phyloP scores from a whole-genome alignment of 2,113 vertebrate genomes.

The Charina bottae region DNA sequence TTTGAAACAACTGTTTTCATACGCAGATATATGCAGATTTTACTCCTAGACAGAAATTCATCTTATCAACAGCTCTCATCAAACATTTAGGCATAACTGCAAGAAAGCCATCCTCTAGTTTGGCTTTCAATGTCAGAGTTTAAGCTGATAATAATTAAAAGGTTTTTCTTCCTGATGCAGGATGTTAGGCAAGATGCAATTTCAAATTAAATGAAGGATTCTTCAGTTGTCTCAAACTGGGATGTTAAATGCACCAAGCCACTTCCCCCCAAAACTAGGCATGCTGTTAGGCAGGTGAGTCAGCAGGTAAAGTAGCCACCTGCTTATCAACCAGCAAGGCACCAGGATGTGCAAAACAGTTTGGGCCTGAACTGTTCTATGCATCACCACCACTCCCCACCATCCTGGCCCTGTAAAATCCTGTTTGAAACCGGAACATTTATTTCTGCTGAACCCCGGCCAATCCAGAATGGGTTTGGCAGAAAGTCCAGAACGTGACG shows the following conservation, averaged over 20 bases:
- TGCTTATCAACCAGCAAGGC: neutral
- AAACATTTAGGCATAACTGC: neutral
- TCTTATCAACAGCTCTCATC: neutral
- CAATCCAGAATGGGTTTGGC: neutral
- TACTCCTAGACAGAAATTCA: neutral
- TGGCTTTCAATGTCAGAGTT: neutral
- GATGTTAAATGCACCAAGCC: rapidly evolving
- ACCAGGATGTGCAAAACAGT: neutral
- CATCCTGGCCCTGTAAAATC: neutral
- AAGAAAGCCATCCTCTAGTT: neutral
- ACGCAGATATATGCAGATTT: neutral
- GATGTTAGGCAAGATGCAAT: neutral
- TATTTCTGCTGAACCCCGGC: too few relatives aligned
- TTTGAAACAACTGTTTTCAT: neutral
- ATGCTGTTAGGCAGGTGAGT: too few relatives aligned
- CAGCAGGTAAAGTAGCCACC: neutral
- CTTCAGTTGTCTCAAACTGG: neutral
- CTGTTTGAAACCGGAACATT: neutral
- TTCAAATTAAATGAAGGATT: neutral
- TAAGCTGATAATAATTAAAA: neutral
- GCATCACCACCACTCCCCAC: neutral
- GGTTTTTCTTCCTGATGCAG: neutral
- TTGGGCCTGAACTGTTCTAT: neutral
- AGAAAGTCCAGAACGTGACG: neutral
- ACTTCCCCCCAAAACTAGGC: neutral